Conservation (phyloP, 2,888 invertebrate genomes). For the Cryptophagus acutangulus region DNA sequence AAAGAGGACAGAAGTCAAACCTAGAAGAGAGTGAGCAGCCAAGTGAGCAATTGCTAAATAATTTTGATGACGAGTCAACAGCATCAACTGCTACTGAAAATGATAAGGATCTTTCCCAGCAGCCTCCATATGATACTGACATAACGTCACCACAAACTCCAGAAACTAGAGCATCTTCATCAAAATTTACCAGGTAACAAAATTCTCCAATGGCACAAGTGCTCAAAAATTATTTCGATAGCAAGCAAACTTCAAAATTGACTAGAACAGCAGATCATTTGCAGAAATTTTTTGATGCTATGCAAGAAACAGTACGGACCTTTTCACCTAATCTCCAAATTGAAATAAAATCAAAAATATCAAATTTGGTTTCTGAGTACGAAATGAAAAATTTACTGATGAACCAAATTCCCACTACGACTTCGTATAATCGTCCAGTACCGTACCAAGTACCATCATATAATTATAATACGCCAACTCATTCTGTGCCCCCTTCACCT, state of each 20-base stretch:
- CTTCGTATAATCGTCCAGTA: too few relatives aligned
- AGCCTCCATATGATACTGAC: too few relatives aligned
- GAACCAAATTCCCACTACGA: background rate
- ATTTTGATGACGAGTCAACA: background rate
- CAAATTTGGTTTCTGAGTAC: constrained; percentile 13
- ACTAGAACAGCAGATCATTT: constrained; percentile 12
- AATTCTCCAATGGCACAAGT: constrained; percentile 9
- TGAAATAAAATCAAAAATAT: constrained; percentile 16
- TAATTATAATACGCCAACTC: too few relatives aligned
- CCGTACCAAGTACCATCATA: too few relatives aligned
- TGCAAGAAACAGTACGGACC: constrained; percentile 15
- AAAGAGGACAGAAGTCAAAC: constrained; percentile 16
- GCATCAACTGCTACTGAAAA: constrained; percentile 1
- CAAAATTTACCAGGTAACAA: constrained; percentile 3
- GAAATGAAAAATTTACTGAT: constrained; percentile 12
- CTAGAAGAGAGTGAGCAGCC: constrained; percentile 11
- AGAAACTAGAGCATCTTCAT: constrained; percentile 2
- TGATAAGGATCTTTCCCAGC: too few relatives aligned
- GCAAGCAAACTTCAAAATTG: constrained; percentile 9
- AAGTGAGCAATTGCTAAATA: background rate
- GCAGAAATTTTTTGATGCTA: constrained; percentile 17
- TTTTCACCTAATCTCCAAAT: constrained; percentile 16
- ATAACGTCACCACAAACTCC: constrained; percentile 5
- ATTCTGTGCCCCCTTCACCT: too few relatives aligned
- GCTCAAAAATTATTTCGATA: constrained; percentile 9